phyloP scores from a whole-genome alignment of 1,140 invertebrate genomes.

The Dysdera silvatica region DNA sequence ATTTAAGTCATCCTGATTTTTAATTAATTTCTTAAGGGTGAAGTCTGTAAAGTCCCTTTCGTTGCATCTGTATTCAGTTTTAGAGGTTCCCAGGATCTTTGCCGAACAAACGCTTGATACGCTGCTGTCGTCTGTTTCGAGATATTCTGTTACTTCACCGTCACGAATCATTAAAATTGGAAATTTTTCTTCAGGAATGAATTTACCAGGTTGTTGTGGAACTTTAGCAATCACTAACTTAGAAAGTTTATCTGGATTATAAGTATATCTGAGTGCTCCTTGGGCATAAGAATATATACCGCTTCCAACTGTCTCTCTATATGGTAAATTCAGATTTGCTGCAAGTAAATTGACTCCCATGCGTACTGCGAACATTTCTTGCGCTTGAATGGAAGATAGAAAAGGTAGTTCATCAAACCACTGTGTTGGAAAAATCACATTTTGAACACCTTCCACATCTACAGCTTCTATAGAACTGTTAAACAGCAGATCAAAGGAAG shows the following conservation, averaged over 20 bases:
- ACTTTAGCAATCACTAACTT: constrained; percentile 22
- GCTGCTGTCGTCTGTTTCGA: not conserved
- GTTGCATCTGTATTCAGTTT: constrained; percentile 4
- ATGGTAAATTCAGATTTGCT: constrained; percentile 49
- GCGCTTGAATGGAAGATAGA: constrained; percentile 51
- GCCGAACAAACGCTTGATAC: not conserved
- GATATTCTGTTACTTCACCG: not conserved
- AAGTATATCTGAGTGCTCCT: constrained; percentile 7
- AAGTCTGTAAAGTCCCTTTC: not conserved
- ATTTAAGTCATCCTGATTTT: not conserved
- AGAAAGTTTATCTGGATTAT: constrained; percentile 1
- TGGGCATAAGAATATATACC: constrained; percentile 27
- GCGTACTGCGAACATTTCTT: constrained; percentile 50
- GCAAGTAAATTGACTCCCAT: constrained; percentile 53
- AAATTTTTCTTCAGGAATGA: not conserved
- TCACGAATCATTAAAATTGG: not conserved
- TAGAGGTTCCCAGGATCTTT: not conserved
- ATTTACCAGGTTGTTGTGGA: not conserved
- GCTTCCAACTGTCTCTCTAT: constrained; percentile 17
- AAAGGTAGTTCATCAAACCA: constrained; percentile 68
- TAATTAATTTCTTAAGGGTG: constrained; percentile 8
- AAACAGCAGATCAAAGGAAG: constrained; percentile 67
- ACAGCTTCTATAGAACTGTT: constrained; percentile 48
- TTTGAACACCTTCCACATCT: constrained; percentile 49
- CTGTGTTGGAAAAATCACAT: constrained; percentile 61